Evolutionary conservation across 2,888 invertebrate species (phyloP), one percentile per base, ranked within the genome.

Genomic region (Empis stercorea): DNA sequence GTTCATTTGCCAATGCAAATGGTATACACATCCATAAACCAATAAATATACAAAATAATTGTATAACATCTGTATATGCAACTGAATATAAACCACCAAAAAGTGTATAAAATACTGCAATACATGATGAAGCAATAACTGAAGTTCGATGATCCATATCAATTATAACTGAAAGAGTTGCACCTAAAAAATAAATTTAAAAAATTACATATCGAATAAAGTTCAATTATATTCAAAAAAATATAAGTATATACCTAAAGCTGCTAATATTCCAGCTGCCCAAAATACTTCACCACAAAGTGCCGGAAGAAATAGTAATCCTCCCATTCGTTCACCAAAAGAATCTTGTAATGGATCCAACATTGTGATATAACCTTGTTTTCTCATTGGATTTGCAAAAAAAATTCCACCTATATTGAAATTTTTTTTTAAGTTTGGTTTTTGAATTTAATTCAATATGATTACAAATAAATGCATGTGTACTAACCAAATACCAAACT

Each of bases 11-110:
- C 85, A 94, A 85, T 11, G 95, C 93, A 65, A 95, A 96, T 0
- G 96, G 96, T 55, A 96, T 92, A 66, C 95, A 93, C 79, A 97
- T 82, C 96, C 96, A 96, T 68, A 99, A 74, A 30, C 97, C 97
- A 60, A 96, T 80, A 71, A 97, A 95, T 64, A 97, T 96, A 73
- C 95, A 96, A 74, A 94, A 92, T 42, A 97, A 77, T 71, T 97
- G 96, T 59, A 97, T 92, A 59, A 97, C 96, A 68, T 97, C 96
- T 1, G 97, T 99, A 68, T 97, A 99, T 2, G 97, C 97, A 51
- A 99, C 97, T 46, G 95, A 87, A 73, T 99, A 99, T 40, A 99
- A 79, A 0, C 97, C 97, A 2, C 97, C 96, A 68, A 96, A 93
- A 45, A 99, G 79, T 2, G 97, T 97, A 75, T 99, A 99, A 73